Conservation (phyloP, 2,888 invertebrate species). For the Erebia ligea region DNA sequence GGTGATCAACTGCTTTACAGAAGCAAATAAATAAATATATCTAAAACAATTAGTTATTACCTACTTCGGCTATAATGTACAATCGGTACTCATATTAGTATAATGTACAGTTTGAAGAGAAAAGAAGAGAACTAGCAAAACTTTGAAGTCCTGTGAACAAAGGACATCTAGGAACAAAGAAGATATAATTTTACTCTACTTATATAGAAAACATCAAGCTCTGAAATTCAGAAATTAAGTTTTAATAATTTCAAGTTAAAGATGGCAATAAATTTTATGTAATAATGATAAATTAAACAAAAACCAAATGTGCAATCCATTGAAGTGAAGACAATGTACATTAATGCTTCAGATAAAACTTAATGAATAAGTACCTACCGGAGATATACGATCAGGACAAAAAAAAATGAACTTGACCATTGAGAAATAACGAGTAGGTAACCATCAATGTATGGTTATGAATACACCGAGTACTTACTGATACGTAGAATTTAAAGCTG, state of each 20-base stretch:
- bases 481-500: no score
- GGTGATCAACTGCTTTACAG: no score
- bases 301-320: constrained; percentile 2
- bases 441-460: neutral
- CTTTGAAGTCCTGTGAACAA: no score
- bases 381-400: constrained; percentile 1
- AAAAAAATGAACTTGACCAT: constrained; percentile 17
- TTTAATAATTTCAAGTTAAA: neutral
- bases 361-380: constrained; percentile 3
- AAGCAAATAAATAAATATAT: no score
- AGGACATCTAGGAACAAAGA: no score
- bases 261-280: neutral
- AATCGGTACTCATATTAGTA: no score
- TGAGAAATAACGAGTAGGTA: constrained; percentile 7
- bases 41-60: no score
- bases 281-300: constrained; percentile 8
- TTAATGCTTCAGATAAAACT: constrained; percentile 18
- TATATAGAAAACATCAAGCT: no score
- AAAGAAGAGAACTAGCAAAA: no score
- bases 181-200: no score
- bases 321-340: constrained; percentile 3
- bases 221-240: neutral
- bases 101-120: no score
- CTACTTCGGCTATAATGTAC: no score
- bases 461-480: neutral